Base-by-base conservation (phyloP, 2,888 invertebrate genomes). In the Polydrusus pterygomalis region DNA sequence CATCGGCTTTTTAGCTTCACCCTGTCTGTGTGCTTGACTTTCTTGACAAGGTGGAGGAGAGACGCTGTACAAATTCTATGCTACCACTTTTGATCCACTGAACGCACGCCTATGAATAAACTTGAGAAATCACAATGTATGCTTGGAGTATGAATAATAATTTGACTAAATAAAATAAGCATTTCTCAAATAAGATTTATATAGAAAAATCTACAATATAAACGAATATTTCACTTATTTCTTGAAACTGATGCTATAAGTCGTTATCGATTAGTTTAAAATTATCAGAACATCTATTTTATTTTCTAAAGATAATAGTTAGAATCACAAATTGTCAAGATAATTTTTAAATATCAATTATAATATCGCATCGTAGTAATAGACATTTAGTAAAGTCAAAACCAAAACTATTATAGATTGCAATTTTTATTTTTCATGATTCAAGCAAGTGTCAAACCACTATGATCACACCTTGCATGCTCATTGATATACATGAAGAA, bases 41-140 rank as follows among this genome's bases (percentile, higher is more conserved):
- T 87, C 87, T 87, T 86, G 87, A 87, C 86, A 86, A 82, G 86
- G 84, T 87, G 87, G 87, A 87, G 87, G 87, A 88, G 87, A 84
- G 87, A 87, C 86, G 86, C 86, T 87, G 86, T 86, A 86, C 75
- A 83, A 80, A 82, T 77, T 67, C 74, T 58, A 71, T 17, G 72
- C 78, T 79, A 60, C 64, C 71, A 76, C 71, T 70, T n/a, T n/a
- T 79, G 43, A 43, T 70, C 78, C 74, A 78, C 72, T 63, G 15
- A 70, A 63, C 74, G 77, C 74, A 76, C 71, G 76, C 79, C 76
- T 73, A 63, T 74, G 71, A 51, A 40, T 71, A 54, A 34, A 40
- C 25, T 11, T 51, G 34, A 56, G 9, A 38, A 20, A 15, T 9
- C 45, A 30, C 17, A 17, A 43, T 64, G 13, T 34, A 20, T 34